These are phyloP conservation scores for Bryconaethiops microstoma DNA, from an alignment of 2,797 vertebrate genomes.

Conservation along the genomic window DNA sequence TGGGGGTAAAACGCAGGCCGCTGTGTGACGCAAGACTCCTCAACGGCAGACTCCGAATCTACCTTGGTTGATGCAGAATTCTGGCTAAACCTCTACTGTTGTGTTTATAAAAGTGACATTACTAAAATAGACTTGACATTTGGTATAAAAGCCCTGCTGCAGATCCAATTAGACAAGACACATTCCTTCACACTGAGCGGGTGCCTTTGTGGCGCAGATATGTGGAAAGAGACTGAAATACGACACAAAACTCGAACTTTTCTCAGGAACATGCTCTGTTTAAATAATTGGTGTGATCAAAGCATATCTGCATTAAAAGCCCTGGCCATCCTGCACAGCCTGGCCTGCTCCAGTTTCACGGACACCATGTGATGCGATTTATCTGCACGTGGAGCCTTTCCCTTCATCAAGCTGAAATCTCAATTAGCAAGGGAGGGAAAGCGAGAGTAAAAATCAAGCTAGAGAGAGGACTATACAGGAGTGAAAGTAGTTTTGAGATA, in stretches of 20 bases:
- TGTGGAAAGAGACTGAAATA: neutral
- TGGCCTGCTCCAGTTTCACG: slow-evolving; percentile 20
- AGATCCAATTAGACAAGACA: slow-evolving; percentile 34
- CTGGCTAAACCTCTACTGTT: slow-evolving; percentile 11
- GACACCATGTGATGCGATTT: slow-evolving; percentile 7
- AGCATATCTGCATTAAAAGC: neutral
- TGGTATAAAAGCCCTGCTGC: slow-evolving; percentile 36
- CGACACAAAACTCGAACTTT: neutral
- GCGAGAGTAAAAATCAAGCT: neutral
- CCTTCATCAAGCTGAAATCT: slow-evolving; percentile 10
- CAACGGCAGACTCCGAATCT: slow-evolving; percentile 19
- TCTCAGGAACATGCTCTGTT: neutral
- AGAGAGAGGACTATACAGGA: neutral
- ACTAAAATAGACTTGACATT: slow-evolving; percentile 49
- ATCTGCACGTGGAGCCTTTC: neutral
- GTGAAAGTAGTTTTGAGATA: neutral
- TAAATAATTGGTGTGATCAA: slow-evolving; percentile 7
- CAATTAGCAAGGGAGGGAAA: slow-evolving; percentile 5
- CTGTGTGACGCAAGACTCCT: slow-evolving; percentile 37
- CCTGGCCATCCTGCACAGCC: neutral
- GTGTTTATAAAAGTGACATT: slow-evolving; percentile 31
- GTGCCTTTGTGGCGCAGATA: neutral
- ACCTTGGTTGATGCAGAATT: slow-evolving; percentile 20
- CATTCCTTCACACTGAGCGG: slow-evolving; percentile 11
- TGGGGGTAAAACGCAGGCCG: slow-evolving; percentile 13